Conservation (phyloP, 2,888 invertebrate genomes). For the Lycaena phlaeas region DNA sequence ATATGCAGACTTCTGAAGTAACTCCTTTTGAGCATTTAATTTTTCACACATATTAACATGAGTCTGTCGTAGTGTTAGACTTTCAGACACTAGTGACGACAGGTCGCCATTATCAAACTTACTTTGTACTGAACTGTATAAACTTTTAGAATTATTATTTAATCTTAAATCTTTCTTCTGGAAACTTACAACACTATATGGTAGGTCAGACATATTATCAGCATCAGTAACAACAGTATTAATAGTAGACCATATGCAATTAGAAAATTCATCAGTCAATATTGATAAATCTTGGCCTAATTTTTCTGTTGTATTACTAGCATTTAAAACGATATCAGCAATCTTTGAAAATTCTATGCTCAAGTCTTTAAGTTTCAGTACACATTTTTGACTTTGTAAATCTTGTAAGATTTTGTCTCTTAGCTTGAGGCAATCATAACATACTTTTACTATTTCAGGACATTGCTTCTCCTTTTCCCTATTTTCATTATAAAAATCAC, state of each 20-base stretch:
- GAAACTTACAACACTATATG: constrained; percentile 61
- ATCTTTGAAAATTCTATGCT: constrained; percentile 58
- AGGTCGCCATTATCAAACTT: constrained; percentile 40
- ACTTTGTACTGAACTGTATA: constrained; percentile 36
- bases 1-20: constrained; percentile 37
- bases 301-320: constrained; percentile 47
- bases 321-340: constrained; percentile 45
- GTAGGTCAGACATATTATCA: constrained; percentile 44
- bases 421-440: constrained; percentile 70
- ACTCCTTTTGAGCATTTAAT: constrained; percentile 41
- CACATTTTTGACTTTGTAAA: constrained; percentile 51
- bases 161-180: constrained; percentile 61
- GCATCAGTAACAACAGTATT: constrained; percentile 47
- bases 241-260: constrained; percentile 56
- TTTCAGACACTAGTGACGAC: constrained; percentile 56
- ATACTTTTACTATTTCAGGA: constrained; percentile 66
- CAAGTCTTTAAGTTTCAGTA: constrained; percentile 55
- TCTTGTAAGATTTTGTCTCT: constrained; percentile 63
- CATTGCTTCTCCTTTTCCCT: constrained; percentile 55
- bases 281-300: constrained; percentile 34
- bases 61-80: constrained; percentile 45
- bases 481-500: constrained; percentile 45
- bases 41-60: constrained; percentile 43
- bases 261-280: constrained; percentile 44
- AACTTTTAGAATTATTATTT: constrained; percentile 52